A percentile compares a stretch with the other conserved stretches of the same genome.
These are phyloP conservation scores for Drosophila neocordata DNA, from an alignment of 1,140 invertebrate species.

Conservation along the genomic window DNA sequence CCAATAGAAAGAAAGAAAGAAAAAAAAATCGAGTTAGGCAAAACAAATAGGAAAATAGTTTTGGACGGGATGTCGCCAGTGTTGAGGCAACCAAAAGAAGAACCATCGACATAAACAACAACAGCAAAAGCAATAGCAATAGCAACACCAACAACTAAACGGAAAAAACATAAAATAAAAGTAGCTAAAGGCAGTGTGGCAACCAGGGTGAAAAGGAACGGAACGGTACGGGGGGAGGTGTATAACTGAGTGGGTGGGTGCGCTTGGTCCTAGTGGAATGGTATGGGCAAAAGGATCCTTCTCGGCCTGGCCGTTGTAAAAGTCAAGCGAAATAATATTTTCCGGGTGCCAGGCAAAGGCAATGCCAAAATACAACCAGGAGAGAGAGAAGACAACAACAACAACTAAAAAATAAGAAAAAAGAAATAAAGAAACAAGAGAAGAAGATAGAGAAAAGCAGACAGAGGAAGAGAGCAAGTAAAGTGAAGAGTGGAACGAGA, in stretches of 20 bases:
- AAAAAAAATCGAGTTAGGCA: slow-evolving; percentile 75
- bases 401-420: too few species aligned
- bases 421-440: slow-evolving; percentile 22
- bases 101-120: slow-evolving; percentile 62
- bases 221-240: not conserved
- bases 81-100: slow-evolving; percentile 10
- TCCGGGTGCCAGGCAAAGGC: slow-evolving; percentile 70
- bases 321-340: slow-evolving; percentile 81
- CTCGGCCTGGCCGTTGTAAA: slow-evolving; percentile 70
- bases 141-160: slow-evolving; percentile 58
- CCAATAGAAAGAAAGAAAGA: too few species aligned
- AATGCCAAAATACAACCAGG: slow-evolving; percentile 43
- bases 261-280: too few species aligned
- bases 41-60: slow-evolving; percentile 80
- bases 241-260: too few species aligned
- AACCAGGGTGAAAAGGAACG: too few species aligned
- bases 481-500: slow-evolving; percentile 39
- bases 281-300: slow-evolving; percentile 4
- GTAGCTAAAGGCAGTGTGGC: slow-evolving; percentile 27
- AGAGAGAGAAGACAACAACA: not conserved
- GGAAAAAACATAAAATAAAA: slow-evolving; percentile 70
- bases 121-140: slow-evolving; percentile 34
- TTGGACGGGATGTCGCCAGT: slow-evolving; percentile 61
- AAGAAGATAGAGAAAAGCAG: too few species aligned
- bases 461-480: slow-evolving; percentile 1